A percentile compares a stretch with the other conserved stretches of the same genome.
Conservation (phyloP, 1,140 invertebrate species). For the Manduca sexta region DNA sequence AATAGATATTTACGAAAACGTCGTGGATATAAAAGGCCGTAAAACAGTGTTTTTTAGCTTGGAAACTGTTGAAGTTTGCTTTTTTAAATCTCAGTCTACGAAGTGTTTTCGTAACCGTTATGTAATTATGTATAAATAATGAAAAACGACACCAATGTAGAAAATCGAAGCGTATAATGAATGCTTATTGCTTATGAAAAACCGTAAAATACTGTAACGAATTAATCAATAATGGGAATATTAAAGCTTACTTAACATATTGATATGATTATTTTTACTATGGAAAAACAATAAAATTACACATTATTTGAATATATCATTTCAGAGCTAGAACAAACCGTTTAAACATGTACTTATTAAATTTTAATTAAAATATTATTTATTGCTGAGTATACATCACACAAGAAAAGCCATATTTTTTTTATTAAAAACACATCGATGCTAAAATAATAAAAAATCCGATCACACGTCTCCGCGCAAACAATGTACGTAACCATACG, state of each 20-base stretch:
- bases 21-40: too few relatives aligned
- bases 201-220: constrained; percentile 24
- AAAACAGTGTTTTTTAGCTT: too few relatives aligned
- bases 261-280: constrained; percentile 35
- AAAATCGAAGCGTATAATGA: constrained; percentile 26
- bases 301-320: neutral
- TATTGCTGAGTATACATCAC: neutral
- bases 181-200: constrained; percentile 21
- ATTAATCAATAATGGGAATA: constrained; percentile 13
- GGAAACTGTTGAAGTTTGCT: too few relatives aligned
- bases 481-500: too few relatives aligned
- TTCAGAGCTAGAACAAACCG: neutral
- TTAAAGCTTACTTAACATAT: constrained; percentile 32
- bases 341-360: neutral
- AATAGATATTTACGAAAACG: too few relatives aligned
- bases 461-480: too few relatives aligned
- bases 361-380: neutral
- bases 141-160: constrained; percentile 23
- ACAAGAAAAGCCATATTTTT: neutral
- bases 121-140: constrained; percentile 17
- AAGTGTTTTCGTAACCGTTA: neutral
- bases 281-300: neutral
- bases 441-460: too few relatives aligned
- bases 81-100: neutral
- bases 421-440: neutral